Evolutionary conservation across 1,140 invertebrate genomes (phyloP).

Genomic region (Coenobita brevimanus): DNA sequence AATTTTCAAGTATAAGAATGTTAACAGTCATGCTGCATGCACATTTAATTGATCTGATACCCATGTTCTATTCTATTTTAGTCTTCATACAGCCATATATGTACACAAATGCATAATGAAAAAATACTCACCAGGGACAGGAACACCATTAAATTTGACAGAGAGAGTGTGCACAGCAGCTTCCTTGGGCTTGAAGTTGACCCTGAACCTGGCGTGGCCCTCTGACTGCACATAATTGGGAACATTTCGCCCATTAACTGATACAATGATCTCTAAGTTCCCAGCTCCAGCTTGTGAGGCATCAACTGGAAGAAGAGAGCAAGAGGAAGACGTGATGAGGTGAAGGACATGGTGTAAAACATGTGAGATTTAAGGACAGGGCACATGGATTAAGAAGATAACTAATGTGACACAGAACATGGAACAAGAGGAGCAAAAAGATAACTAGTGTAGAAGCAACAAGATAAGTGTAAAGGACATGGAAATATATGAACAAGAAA

Average conservation of each 20-base stretch:
- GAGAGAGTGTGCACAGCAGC: conserved; percentile 90
- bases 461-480: background rate
- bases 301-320: conserved; percentile 78
- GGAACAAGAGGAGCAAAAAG: no score
- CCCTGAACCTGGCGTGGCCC: conserved; percentile 94
- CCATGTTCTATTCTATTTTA: no score
- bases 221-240: conserved; percentile 98
- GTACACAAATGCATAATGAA: background rate
- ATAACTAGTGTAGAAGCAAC: background rate
- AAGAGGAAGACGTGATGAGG: background rate
- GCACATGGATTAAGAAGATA: no score
- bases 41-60: no score
- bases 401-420: no score
- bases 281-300: conserved; percentile 90
- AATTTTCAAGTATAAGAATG: no score
- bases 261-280: conserved; percentile 97
- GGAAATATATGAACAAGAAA: no score
- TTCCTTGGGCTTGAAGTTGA: conserved; percentile 97
- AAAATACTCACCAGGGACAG: conserved; percentile 83
- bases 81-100: background rate
- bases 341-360: no score
- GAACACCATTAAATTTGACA: conserved; percentile 96
- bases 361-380: no score
- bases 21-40: no score
- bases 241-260: conserved; percentile 97